Conservation (phyloP, 2,888 invertebrate species). For the Clostera curtula region DNA sequence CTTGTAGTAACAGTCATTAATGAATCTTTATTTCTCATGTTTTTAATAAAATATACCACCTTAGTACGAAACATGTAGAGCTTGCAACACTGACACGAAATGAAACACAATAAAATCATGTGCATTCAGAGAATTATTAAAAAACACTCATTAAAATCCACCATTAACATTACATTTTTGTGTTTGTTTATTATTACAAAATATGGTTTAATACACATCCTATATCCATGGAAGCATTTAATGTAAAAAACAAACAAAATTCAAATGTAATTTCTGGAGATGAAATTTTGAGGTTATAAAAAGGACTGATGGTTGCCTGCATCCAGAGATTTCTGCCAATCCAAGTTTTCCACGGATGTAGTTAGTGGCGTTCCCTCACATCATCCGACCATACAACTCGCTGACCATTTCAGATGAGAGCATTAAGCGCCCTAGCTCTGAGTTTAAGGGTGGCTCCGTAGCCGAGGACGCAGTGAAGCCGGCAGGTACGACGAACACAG, state of each 20-base stretch:
- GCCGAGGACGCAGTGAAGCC: slow-evolving; percentile 64
- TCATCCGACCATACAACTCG: slow-evolving; percentile 65
- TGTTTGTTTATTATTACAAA: slow-evolving; percentile 26
- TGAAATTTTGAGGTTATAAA: neutral
- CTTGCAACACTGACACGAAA: slow-evolving; percentile 62
- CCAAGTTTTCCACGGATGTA: slow-evolving; percentile 47
- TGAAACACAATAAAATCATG: slow-evolving; percentile 36
- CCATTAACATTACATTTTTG: slow-evolving; percentile 25
- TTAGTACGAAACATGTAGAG: slow-evolving; percentile 49
- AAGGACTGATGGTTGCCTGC: slow-evolving; percentile 1
- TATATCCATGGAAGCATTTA: slow-evolving; percentile 17
- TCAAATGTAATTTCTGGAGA: neutral
- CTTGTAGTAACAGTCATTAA: slow-evolving; percentile 27
- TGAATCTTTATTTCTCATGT: slow-evolving; percentile 30
- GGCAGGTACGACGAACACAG: slow-evolving; percentile 64
- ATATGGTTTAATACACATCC: slow-evolving; percentile 22
- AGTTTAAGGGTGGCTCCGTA: slow-evolving; percentile 81
- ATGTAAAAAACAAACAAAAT: neutral
- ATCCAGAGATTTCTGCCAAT: no score
- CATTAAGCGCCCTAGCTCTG: slow-evolving; percentile 90
- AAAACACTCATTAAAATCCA: slow-evolving; percentile 37
- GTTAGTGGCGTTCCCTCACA: slow-evolving; percentile 52
- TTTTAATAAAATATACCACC: slow-evolving; percentile 48
- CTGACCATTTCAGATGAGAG: slow-evolving; percentile 80
- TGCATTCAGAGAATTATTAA: slow-evolving; percentile 12